Percentiles rank a stretch among this genome's conserved stretches.
phyloP scores from a whole-genome alignment of 2,888 invertebrate genomes.

The Micropterix aruncella region DNA sequence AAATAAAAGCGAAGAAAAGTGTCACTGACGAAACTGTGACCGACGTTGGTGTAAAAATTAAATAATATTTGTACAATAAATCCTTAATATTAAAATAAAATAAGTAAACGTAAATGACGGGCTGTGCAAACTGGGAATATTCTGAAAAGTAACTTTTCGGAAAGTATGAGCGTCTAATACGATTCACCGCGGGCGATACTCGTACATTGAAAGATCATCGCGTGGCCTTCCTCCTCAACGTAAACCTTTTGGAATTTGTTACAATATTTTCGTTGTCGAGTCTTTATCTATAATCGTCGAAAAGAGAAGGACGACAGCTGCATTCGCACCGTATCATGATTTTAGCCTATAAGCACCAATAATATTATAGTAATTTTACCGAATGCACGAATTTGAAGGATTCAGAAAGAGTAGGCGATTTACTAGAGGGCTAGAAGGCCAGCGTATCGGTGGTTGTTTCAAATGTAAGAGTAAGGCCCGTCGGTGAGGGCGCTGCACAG shows the following conservation, averaged over 20 bases:
- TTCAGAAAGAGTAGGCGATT: too few species aligned
- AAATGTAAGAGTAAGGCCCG: slow-evolving; percentile 91
- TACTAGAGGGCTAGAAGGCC: slow-evolving; percentile 6
- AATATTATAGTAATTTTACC: too few species aligned
- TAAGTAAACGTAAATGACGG: neutral
- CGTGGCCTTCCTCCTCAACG: neutral
- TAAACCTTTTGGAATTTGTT: too few species aligned
- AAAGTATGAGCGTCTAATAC: slow-evolving; percentile 4
- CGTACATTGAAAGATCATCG: slow-evolving; percentile 6
- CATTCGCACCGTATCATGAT: too few species aligned
- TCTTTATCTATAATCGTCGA: too few species aligned
- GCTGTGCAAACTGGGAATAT: slow-evolving; percentile 1
- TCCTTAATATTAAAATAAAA: slow-evolving; percentile 5
- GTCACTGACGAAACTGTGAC: too few species aligned
- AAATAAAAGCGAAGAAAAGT: neutral
- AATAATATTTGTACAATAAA: too few species aligned
- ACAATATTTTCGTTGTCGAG: too few species aligned
- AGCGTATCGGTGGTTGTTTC: slow-evolving; percentile 21
- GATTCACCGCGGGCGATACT: slow-evolving; percentile 13
- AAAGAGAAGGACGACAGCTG: too few species aligned
- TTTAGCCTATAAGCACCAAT: too few species aligned
- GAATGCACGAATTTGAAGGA: too few species aligned
- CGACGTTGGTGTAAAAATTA: too few species aligned
- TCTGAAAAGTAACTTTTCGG: neutral
- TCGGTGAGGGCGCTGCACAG: slow-evolving; percentile 98